These are phyloP conservation scores for Leptopilina myrica DNA, from an alignment of 2,888 invertebrate species.

Conservation along the genomic window DNA sequence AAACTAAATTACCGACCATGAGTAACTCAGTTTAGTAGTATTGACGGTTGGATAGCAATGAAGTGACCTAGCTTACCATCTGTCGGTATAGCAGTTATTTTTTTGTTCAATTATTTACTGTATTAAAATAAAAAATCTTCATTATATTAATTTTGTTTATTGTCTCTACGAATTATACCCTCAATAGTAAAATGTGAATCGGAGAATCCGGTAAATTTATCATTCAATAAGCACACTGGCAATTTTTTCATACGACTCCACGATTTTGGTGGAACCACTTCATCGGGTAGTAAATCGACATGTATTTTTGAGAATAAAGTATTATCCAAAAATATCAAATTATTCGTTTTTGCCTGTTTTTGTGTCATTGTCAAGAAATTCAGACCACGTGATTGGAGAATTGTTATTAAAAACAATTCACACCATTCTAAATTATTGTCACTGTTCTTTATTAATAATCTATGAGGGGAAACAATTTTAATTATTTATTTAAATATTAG, in stretches of 20 bases:
- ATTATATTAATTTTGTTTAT: no score
- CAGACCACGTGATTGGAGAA: neutral
- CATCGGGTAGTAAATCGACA: neutral
- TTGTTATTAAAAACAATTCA: neutral
- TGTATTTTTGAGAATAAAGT: neutral
- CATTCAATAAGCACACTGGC: neutral
- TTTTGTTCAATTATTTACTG: no score
- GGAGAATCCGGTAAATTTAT: neutral
- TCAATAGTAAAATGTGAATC: neutral
- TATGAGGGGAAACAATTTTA: no score
- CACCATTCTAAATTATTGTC: neutral
- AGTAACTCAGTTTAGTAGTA: no score
- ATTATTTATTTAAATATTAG: neutral
- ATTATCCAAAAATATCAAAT: neutral
- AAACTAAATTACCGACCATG: no score
- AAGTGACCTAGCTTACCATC: no score
- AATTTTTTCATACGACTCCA: neutral
- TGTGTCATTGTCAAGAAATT: neutral
- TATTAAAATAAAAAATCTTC: no score
- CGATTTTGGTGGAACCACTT: neutral
- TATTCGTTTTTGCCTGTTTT: neutral
- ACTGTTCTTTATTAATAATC: neutral
- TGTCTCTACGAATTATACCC: neutral
- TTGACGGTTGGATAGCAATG: no score
- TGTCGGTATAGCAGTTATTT: no score